Evolutionary conservation across 2,888 invertebrate genomes (phyloP).

Genomic region (Polydrusus pterygomalis): DNA sequence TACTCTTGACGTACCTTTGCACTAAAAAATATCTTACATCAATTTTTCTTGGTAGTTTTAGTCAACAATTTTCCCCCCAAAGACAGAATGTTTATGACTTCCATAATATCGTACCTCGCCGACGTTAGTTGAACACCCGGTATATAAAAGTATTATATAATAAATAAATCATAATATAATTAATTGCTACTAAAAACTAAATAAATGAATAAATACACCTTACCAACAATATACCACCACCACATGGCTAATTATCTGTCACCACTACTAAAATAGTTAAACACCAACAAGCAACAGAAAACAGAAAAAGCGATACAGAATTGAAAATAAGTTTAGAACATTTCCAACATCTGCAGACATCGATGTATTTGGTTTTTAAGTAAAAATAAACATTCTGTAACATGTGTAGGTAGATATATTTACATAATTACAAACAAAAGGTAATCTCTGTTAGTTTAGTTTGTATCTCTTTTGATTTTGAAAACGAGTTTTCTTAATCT

Average conservation of each 20-base stretch:
- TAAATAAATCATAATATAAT: neutral
- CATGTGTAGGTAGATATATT: conserved; percentile 11
- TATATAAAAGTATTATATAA: too few relatives aligned
- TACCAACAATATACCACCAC: conserved; percentile 68
- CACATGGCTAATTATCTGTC: conserved; percentile 57
- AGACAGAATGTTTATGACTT: too few relatives aligned
- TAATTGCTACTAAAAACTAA: neutral
- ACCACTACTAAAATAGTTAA: conserved; percentile 59
- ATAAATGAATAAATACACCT: conserved; percentile 52
- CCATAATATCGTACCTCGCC: too few relatives aligned
- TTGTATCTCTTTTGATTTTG: too few relatives aligned
- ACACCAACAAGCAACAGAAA: conserved; percentile 57
- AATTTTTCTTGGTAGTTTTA: too few relatives aligned
- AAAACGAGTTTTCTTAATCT: too few relatives aligned
- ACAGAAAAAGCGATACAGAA: conserved; percentile 46
- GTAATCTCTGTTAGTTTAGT: neutral
- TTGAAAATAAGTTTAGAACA: conserved; percentile 28
- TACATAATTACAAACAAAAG: conserved; percentile 26
- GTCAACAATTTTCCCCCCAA: too few relatives aligned
- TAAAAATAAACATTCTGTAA: neutral
- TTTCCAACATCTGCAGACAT: conserved; percentile 27
- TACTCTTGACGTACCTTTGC: too few relatives aligned
- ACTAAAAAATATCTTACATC: too few relatives aligned
- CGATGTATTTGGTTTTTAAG: conserved; percentile 7
- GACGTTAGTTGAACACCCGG: too few relatives aligned